Percentiles rank a stretch among this genome's conserved stretches.
These are phyloP conservation scores for Harpagoxenus sublaevis DNA, from an alignment of 2,888 invertebrate genomes.

Conservation along the genomic window DNA sequence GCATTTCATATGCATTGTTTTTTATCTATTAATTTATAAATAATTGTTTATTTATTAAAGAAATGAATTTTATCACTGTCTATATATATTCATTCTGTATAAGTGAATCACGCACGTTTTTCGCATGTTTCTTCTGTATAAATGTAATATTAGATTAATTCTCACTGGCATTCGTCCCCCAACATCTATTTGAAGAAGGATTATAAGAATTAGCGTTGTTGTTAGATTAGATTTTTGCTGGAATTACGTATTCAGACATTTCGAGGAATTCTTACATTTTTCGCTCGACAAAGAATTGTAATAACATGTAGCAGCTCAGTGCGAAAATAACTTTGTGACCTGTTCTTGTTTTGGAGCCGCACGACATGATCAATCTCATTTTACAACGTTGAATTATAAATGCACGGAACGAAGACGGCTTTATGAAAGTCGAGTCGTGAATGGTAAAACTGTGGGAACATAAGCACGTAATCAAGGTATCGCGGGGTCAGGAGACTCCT, in stretches of 20 bases:
- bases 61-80: neutral
- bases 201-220: neutral
- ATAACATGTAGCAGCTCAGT: neutral
- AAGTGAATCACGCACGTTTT: neutral
- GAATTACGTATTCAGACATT: neutral
- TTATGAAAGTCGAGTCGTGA: conserved; percentile 24
- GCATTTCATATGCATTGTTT: neutral
- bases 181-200: neutral
- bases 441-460: conserved; percentile 29
- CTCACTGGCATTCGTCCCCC: neutral
- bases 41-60: conserved; percentile 9
- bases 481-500: conserved; percentile 54
- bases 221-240: neutral
- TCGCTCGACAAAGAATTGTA: neutral
- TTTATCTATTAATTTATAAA: neutral
- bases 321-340: neutral
- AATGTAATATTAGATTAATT: neutral
- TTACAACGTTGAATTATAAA: conserved; percentile 25
- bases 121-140: neutral
- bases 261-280: neutral
- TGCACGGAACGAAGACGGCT: neutral
- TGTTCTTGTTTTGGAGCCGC: neutral
- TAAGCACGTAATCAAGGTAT: conserved; percentile 42
- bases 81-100: neutral
- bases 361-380: neutral